A percentile compares a stretch with the other conserved stretches of the same genome.
Evolutionary conservation across 2,797 vertebrate species (phyloP).

Genomic region (Lophius americanus): DNA sequence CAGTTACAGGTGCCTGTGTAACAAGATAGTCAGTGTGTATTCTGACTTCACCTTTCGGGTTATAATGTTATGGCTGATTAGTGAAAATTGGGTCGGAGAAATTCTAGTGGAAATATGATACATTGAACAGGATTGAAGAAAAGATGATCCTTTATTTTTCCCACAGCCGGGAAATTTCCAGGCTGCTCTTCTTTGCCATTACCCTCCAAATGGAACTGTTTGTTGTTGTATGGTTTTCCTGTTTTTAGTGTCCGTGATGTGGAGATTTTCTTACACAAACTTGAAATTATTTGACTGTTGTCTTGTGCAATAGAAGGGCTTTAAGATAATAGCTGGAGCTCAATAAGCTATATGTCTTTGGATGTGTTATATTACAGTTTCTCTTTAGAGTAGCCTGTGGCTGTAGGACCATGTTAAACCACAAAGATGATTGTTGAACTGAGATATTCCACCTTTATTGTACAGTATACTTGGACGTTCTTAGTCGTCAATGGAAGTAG

Average conservation of each 20-base stretch:
- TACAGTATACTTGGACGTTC: constrained; percentile 39
- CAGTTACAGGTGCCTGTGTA: no score
- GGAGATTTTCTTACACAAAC: constrained; percentile 35
- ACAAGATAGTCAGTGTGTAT: no score
- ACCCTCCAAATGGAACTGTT: background rate
- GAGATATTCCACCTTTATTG: constrained; percentile 26
- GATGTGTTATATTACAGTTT: background rate
- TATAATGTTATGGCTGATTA: no score
- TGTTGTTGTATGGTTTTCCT: background rate
- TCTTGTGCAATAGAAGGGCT: constrained; percentile 70
- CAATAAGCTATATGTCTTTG: background rate
- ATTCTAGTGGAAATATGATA: background rate
- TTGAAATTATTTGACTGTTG: constrained; percentile 42
- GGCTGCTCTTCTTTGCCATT: constrained; percentile 26
- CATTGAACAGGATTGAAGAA: constrained; percentile 4
- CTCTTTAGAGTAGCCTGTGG: constrained; percentile 1
- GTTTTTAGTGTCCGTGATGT: constrained; percentile 27
- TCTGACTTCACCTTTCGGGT: no score
- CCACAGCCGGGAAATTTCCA: no score
- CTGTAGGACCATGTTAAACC: background rate
- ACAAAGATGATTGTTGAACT: background rate
- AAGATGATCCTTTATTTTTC: no score
- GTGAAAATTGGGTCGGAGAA: background rate
- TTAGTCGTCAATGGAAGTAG: constrained; percentile 17
- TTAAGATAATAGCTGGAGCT: constrained; percentile 22